phyloP scores from a whole-genome alignment of 2,113 vertebrate genomes.

The Poecile atricapillus region DNA sequence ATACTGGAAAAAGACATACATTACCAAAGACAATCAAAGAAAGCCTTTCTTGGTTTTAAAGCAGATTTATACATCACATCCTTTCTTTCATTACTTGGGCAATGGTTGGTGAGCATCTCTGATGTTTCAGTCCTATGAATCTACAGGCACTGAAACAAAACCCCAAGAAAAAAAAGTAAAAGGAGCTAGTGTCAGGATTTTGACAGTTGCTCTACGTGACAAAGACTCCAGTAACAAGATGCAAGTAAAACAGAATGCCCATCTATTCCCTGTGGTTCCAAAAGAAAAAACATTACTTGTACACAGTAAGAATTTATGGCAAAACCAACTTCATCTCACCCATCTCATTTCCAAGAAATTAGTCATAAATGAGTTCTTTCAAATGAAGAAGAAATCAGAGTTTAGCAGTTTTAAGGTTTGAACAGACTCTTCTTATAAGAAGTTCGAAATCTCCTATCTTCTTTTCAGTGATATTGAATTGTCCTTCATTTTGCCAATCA shows the following conservation, averaged over 20 bases:
- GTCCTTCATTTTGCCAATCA: not conserved
- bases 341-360: not conserved
- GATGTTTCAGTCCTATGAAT: not conserved
- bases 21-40: not conserved
- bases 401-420: not conserved
- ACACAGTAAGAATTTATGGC: not conserved
- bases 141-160: slow-evolving; percentile 7
- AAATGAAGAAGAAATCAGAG: not conserved
- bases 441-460: not conserved
- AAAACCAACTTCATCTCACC: not conserved
- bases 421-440: not conserved
- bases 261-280: not conserved
- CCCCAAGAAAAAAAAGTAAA: not conserved
- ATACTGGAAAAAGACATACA: not conserved
- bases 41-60: slow-evolving; percentile 5
- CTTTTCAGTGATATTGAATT: not conserved
- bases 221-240: not conserved
- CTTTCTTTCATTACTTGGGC: not conserved
- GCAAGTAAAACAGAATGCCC: not conserved
- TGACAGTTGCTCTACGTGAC: not conserved
- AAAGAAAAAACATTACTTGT: not conserved
- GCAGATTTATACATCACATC: not conserved
- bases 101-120: not conserved
- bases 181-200: not conserved
- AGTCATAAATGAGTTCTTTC: not conserved